phyloP scores from a whole-genome alignment of 2,888 invertebrate genomes.

The Latrodectus hesperus region DNA sequence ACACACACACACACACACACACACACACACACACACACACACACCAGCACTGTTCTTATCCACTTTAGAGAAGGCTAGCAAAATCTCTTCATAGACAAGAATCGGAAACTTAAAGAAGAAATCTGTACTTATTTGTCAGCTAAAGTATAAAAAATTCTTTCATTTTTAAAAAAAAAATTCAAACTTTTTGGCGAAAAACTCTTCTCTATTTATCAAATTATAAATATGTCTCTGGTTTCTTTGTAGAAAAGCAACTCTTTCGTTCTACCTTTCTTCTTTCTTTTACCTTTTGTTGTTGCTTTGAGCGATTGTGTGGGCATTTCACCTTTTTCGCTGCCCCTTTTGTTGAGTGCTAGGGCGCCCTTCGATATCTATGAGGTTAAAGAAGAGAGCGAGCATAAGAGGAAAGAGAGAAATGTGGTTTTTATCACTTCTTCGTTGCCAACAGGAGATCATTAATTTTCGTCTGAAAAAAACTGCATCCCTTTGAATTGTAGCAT shows the following conservation, averaged over 20 bases:
- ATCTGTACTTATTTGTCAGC: not conserved
- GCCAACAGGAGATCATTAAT: no score
- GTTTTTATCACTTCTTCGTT: no score
- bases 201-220: constrained; percentile 65
- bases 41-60: not conserved
- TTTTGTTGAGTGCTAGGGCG: not conserved
- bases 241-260: not conserved
- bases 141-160: not conserved
- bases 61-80: not conserved
- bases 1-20: no score
- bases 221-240: constrained; percentile 48
- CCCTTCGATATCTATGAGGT: no score
- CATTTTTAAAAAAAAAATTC: not conserved
- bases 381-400: no score
- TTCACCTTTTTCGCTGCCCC: not conserved
- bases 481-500: no score
- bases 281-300: not conserved
- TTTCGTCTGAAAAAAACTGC: no score
- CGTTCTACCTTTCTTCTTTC: not conserved
- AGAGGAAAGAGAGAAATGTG: no score
- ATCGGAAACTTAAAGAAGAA: not conserved
- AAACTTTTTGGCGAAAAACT: constrained; percentile 16
- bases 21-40: no score
- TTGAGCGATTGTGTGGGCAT: not conserved
- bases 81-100: not conserved